Evolutionary conservation across 2,113 vertebrate genomes (phyloP).

Genomic region (Ptyas mucosa): DNA sequence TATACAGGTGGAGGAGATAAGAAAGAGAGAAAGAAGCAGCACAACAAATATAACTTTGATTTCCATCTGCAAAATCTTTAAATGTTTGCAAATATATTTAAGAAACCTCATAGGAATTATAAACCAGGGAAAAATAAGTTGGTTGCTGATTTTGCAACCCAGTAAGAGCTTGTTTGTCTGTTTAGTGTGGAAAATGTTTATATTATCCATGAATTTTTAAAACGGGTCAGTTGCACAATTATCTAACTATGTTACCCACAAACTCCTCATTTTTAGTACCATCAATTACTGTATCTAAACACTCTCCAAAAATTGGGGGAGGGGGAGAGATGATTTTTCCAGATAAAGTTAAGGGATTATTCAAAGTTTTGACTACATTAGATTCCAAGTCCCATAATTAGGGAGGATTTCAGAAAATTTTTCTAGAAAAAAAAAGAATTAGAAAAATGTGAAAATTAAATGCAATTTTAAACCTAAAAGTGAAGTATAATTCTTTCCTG

Average conservation of each 20-base stretch:
- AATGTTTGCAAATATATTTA: conserved; percentile 30
- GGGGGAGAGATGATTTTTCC: not conserved
- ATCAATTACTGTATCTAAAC: not conserved
- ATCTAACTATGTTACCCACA: conserved; percentile 30
- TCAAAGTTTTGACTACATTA: not conserved
- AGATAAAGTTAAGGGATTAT: conserved; percentile 10
- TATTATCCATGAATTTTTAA: conserved; percentile 49
- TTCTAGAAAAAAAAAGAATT: not conserved
- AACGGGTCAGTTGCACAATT: conserved; percentile 31
- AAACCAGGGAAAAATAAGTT: not conserved
- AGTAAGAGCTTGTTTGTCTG: conserved; percentile 27
- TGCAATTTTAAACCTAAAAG: not conserved
- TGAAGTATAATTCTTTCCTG: not conserved
- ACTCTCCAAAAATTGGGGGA: not conserved
- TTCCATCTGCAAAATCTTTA: conserved; percentile 47
- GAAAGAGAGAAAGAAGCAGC: not conserved
- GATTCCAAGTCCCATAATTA: not conserved
- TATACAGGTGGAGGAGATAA: not conserved
- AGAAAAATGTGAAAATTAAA: conserved; percentile 7
- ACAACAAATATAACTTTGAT: conserved; percentile 32
- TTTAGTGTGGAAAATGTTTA: conserved; percentile 37
- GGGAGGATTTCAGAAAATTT: not conserved
- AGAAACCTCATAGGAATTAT: conserved; percentile 9
- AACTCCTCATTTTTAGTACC: conserved; percentile 4
- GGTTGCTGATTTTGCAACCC: not conserved